These are phyloP conservation scores for Malacosoma neustria DNA, from an alignment of 2,888 invertebrate species.

Conservation along the genomic window DNA sequence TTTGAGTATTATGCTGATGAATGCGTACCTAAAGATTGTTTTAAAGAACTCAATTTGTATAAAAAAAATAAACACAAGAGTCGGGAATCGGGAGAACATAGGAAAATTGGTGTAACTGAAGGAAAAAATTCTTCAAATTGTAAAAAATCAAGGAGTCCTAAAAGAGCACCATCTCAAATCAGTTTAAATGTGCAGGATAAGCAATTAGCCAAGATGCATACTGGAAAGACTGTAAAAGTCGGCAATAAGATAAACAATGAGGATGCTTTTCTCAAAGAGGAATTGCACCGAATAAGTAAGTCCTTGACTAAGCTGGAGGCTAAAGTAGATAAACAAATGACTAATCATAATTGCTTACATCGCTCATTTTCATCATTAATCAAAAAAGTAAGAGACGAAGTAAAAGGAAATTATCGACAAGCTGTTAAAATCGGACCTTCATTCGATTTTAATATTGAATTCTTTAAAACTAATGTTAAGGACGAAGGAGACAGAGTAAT, in stretches of 20 bases:
- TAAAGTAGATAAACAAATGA: not conserved
- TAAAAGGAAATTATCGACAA: not conserved
- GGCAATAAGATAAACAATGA: not conserved
- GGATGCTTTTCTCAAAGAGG: not conserved
- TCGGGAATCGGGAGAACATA: not conserved
- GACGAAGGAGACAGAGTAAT: no score
- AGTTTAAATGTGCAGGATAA: not conserved
- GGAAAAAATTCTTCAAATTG: not conserved
- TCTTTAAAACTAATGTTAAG: constrained; percentile 1
- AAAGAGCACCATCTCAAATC: not conserved
- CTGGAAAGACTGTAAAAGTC: not conserved
- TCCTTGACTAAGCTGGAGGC: not conserved
- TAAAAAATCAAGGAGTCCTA: constrained; percentile 1
- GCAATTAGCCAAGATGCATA: not conserved
- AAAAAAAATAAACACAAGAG: not conserved
- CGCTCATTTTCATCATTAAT: not conserved
- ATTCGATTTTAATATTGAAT: not conserved
- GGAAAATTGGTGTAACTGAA: constrained; percentile 1
- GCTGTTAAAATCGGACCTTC: not conserved
- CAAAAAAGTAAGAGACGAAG: not conserved
- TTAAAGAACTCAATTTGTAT: constrained; percentile 15
- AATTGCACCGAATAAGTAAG: not conserved
- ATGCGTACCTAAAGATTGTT: constrained; percentile 29
- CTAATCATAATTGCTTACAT: not conserved
- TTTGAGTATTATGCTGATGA: constrained; percentile 20